phyloP scores from a whole-genome alignment of 2,888 invertebrate genomes.

The Rapana venosa region DNA sequence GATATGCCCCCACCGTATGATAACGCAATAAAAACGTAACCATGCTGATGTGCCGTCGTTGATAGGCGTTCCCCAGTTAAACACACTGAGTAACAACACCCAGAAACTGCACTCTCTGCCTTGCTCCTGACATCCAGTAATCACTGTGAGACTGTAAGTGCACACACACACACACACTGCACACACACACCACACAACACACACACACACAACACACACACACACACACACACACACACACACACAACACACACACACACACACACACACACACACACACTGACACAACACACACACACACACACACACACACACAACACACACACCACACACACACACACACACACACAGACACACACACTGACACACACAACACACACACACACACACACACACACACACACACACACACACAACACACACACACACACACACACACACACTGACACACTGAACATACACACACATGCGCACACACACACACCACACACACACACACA shows the following conservation, averaged over 20 bases:
- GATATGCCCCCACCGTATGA: too few species aligned
- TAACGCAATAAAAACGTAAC: too few species aligned
- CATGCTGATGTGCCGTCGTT: too few species aligned
- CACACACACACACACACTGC: background rate
- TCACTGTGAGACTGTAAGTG: too few species aligned
- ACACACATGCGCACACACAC: background rate
- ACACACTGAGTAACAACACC: too few species aligned
- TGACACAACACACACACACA: background rate
- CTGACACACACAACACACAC: too few species aligned
- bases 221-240: background rate
- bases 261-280: background rate
- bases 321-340: slow-evolving; percentile 13
- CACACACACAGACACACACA: background rate
- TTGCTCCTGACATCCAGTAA: too few species aligned
- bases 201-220: background rate
- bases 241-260: background rate
- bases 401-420: background rate
- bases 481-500: too few species aligned
- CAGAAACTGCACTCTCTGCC: too few species aligned
- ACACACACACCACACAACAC: too few species aligned
- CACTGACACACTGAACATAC: background rate
- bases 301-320: background rate
- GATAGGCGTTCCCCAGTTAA: too few species aligned
- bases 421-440: too few species aligned
- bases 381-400: background rate